Evolutionary conservation across 2,113 vertebrate genomes (phyloP).

Genomic region (Psilopsiagon aymara): DNA sequence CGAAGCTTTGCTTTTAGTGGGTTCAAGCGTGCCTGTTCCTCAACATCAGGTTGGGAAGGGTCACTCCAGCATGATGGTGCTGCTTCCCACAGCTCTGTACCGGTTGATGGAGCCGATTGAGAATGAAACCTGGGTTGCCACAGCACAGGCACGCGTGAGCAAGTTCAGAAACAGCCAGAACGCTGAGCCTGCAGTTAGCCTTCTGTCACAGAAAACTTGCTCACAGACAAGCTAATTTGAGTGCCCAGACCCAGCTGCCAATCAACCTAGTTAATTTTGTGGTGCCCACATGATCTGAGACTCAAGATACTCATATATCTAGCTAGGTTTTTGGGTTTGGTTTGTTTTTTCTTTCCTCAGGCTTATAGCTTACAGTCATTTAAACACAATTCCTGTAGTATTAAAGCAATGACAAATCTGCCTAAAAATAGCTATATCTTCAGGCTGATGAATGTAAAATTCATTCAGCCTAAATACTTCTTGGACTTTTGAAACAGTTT

Average conservation of each 20-base stretch:
- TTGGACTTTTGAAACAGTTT: neutral
- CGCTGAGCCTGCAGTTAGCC: neutral
- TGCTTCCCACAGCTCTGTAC: neutral
- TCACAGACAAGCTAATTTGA: conserved; percentile 49
- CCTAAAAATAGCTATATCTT: neutral
- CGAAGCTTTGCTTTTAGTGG: neutral
- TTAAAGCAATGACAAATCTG: neutral
- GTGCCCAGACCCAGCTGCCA: conserved; percentile 60
- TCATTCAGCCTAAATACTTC: neutral
- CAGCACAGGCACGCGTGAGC: neutral
- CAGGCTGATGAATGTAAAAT: neutral
- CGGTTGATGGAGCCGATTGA: neutral
- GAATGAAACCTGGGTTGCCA: neutral
- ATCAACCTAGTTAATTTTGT: conserved; percentile 39
- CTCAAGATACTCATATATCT: neutral
- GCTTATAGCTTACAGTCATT: neutral
- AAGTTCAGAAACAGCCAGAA: neutral
- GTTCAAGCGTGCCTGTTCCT: neutral
- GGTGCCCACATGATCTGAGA: neutral
- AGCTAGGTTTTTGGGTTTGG: neutral
- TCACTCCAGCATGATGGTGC: neutral
- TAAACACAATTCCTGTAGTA: neutral
- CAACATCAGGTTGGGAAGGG: fast-evolving
- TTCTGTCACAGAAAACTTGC: conserved; percentile 18
- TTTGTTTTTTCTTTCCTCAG: neutral